Evolutionary conservation across 2,888 invertebrate genomes (phyloP).

Genomic region (Melinopterus prodromus): DNA sequence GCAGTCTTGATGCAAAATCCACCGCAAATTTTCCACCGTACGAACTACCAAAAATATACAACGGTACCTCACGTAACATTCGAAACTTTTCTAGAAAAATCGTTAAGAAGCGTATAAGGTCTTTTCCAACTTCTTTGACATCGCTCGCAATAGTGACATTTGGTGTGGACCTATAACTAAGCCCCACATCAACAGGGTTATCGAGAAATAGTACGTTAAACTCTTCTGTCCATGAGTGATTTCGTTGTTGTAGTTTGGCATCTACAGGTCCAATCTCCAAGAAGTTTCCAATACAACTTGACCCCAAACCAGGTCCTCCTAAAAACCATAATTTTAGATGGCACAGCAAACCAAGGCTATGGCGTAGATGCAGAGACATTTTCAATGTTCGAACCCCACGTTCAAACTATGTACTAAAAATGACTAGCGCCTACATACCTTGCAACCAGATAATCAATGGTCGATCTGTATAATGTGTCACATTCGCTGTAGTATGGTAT

Average conservation of each 20-base stretch:
- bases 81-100: constrained; percentile 74
- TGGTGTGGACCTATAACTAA: constrained; percentile 71
- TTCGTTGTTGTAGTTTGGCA: constrained; percentile 61
- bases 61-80: constrained; percentile 75
- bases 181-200: constrained; percentile 90
- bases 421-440: constrained; percentile 40
- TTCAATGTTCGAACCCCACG: too few relatives aligned
- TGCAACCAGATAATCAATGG: constrained; percentile 85
- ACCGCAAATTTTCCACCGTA: constrained; percentile 95
- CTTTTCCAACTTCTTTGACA: constrained; percentile 74
- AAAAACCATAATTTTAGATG: background rate
- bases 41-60: constrained; percentile 89
- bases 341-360: background rate
- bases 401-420: too few relatives aligned
- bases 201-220: constrained; percentile 85
- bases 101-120: constrained; percentile 77
- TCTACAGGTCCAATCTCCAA: constrained; percentile 67
- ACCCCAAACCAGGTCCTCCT: constrained; percentile 60
- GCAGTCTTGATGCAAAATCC: constrained; percentile 70
- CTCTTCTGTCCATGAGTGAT: constrained; percentile 65
- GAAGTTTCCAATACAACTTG: constrained; percentile 67
- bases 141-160: constrained; percentile 62
- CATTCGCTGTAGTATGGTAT: constrained; percentile 74
- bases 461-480: constrained; percentile 66
- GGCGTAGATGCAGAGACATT: too few relatives aligned